phyloP scores from a whole-genome alignment of 2,888 invertebrate species.

The Pterostichus niger region DNA sequence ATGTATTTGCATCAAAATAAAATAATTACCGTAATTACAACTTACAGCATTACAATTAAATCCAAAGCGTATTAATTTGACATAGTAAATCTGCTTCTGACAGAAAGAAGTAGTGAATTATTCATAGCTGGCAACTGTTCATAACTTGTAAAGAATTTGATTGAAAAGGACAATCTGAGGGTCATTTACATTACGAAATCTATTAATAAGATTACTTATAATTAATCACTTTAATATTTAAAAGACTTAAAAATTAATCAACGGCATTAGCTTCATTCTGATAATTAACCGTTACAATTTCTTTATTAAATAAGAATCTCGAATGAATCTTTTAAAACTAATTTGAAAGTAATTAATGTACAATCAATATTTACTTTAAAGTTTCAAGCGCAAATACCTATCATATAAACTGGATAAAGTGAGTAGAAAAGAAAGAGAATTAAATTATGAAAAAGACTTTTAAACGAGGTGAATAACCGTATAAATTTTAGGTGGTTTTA shows the following conservation, averaged over 20 bases:
- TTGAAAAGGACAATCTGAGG: conserved; percentile 35
- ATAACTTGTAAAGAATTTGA: conserved; percentile 2
- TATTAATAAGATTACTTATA: conserved; percentile 20
- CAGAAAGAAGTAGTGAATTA: background rate
- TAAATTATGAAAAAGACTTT: background rate
- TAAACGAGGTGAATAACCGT: conserved; percentile 8
- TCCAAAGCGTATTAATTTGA: too few species aligned
- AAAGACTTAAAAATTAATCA: background rate
- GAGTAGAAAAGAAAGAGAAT: background rate
- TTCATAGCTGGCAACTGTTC: background rate
- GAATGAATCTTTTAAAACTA: background rate
- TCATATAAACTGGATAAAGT: too few species aligned
- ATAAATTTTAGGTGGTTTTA: background rate
- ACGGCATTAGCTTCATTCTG: background rate
- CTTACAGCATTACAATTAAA: too few species aligned
- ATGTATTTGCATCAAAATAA: too few species aligned
- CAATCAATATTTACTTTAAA: too few species aligned
- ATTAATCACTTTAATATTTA: conserved; percentile 5
- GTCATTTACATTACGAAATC: conserved; percentile 26
- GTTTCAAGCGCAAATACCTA: too few species aligned
- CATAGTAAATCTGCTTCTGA: background rate
- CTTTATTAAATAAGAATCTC: too few species aligned
- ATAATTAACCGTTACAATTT: background rate
- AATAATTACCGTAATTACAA: too few species aligned
- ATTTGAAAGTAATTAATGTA: conserved; percentile 5